Conservation (phyloP, 2,113 vertebrate genomes). For the Callocephalon fimbriatum region DNA sequence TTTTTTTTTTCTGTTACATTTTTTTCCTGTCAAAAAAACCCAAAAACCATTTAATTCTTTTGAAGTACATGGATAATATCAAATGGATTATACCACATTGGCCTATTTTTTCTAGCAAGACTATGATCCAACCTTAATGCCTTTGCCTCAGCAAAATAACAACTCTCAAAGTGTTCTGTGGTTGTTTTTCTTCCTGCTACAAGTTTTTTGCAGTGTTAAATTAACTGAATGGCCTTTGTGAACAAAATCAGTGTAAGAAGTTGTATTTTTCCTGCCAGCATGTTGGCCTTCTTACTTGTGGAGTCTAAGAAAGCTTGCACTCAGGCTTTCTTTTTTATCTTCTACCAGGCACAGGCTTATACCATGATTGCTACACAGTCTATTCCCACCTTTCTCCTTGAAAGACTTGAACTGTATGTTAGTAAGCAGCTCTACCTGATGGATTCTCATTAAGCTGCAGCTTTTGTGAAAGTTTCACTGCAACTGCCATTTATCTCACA, state of each 20-base stretch:
- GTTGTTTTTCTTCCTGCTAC: not conserved
- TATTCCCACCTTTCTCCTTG: not conserved
- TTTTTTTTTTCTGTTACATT: not conserved
- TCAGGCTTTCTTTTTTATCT: conserved; percentile 14
- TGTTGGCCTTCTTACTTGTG: not conserved
- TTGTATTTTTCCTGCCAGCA: conserved; percentile 20
- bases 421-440: conserved; percentile 53
- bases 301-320: not conserved
- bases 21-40: not conserved
- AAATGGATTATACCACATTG: not conserved
- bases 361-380: not conserved
- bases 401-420: not conserved
- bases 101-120: not conserved
- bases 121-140: not conserved
- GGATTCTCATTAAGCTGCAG: conserved; percentile 60
- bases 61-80: not conserved
- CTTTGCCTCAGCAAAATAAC: not conserved
- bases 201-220: not conserved
- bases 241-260: not conserved
- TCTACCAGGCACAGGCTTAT: not conserved
- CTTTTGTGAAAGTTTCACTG: conserved; percentile 44
- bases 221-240: not conserved
- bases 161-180: not conserved
- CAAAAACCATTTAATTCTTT: not conserved
- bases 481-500: conserved; percentile 45